Evolutionary conservation across 2,113 vertebrate genomes (phyloP), one percentile per base, ranked within the genome.

Genomic region (Planiliza haematocheilus): DNA sequence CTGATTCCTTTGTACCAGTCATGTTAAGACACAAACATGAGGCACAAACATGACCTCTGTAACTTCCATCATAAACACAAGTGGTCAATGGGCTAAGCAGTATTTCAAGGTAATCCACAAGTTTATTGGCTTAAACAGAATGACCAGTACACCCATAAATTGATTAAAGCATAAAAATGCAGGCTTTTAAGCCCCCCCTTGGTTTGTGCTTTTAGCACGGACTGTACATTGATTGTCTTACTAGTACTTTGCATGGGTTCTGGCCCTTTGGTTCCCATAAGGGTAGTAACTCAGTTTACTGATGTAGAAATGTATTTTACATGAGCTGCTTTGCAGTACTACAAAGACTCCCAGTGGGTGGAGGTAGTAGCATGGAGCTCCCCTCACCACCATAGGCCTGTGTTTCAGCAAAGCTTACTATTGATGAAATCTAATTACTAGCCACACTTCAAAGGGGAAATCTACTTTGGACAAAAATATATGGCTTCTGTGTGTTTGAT

Each of bases 91-190:
- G 87, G 36, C 83, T 41, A 74, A 83, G 77, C 88, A 83, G 86
- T 88, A 90, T 88, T 90, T 90, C 85, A 90, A 80, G 68, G 70
- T 87, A 88, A 91, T 90, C 86, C 87, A 63, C 73, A 70, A 65
- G 75, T 92, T 91, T 90, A 91, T 89, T 89, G 90, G 77, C 84
- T 87, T 82, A 78, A 90, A 84, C 86, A 73, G 85, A 91, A 91
- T 84, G 87, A 84, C 79, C 79, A 87, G 90, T 83, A 87, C 87
- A 87, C 88, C 88, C 89, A 80, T 88, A 86, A 87, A 92, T 91
- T 90, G 90, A 92, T 91, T 88, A 89, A 87, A 71, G 56, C 90
- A 89, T 91, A 83, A 92, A 92, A 87, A 71, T 65, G 79, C 71
- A 79, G 70, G 84, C 86, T 91, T 85, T 89, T 79, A 88, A 87